Conservation (phyloP, 2,797 vertebrate species). For the Pampus argenteus region DNA sequence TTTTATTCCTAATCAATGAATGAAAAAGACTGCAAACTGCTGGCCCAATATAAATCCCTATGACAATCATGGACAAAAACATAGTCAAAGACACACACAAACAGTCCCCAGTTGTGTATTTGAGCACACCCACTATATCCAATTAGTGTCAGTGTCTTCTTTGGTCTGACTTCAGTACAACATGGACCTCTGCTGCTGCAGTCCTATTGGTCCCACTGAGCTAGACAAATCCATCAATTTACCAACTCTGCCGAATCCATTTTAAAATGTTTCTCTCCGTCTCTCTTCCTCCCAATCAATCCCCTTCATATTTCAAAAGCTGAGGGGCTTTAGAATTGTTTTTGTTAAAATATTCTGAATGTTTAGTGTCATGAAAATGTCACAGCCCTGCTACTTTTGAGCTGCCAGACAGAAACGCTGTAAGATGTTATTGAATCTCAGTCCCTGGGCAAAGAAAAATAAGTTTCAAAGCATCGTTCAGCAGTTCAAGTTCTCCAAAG, state of each 20-base stretch:
- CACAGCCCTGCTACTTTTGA: not conserved
- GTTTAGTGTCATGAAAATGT: conserved; percentile 25
- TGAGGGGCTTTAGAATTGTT: conserved; percentile 15
- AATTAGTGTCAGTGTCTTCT: conserved; percentile 61
- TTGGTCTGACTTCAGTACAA: conserved; percentile 55
- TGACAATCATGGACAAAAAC: conserved; percentile 21
- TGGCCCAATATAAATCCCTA: conserved; percentile 30
- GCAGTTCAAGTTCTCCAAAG: not conserved
- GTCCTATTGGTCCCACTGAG: conserved; percentile 62
- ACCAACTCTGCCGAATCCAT: conserved; percentile 49
- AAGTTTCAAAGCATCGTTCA: not conserved
- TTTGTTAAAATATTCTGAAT: conserved; percentile 32
- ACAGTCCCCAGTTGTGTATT: conserved; percentile 8
- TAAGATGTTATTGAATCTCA: conserved; percentile 7
- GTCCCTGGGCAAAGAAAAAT: not conserved
- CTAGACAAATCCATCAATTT: conserved; percentile 59
- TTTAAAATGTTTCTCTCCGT: conserved; percentile 41
- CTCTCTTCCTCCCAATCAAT: conserved; percentile 32
- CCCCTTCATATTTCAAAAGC: conserved; percentile 34
- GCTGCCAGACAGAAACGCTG: conserved; percentile 7
- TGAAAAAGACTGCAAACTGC: conserved; percentile 37
- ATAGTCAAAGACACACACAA: not conserved
- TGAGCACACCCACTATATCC: conserved; percentile 37
- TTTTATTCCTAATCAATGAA: conserved; percentile 56
- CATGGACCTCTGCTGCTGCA: conserved; percentile 34